Evolutionary conservation across 2,797 vertebrate species (phyloP).

Genomic region (Florisuga fusca): DNA sequence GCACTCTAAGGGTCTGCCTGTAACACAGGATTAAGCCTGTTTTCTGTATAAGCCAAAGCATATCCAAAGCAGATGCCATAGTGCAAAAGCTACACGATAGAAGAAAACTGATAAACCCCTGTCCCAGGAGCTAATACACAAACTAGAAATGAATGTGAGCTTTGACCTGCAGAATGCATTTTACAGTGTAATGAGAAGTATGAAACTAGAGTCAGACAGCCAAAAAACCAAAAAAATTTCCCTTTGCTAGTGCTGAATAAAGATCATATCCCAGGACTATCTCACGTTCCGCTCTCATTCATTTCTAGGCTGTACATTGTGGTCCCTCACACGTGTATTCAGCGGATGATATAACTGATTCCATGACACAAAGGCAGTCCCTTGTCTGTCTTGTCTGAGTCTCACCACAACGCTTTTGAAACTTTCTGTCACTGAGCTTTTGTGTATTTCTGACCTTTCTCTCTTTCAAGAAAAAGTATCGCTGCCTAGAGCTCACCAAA

Average conservation of each 20-base stretch:
- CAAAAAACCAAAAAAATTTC: background rate
- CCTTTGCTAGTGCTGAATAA: background rate
- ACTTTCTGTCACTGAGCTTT: background rate
- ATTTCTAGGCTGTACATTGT: accelerated
- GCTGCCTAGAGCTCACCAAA: background rate
- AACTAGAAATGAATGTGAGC: background rate
- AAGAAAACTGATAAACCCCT: background rate
- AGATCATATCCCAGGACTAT: background rate
- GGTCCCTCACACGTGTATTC: accelerated
- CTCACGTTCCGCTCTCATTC: background rate
- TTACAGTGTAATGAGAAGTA: background rate
- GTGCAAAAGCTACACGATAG: background rate
- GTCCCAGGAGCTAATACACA: background rate
- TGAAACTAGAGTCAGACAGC: background rate
- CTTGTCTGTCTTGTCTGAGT: background rate
- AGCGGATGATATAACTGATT: background rate
- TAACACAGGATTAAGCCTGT: background rate
- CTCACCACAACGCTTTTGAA: background rate
- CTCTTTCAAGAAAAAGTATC: background rate
- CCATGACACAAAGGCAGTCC: background rate
- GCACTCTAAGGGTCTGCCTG: background rate
- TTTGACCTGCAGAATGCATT: background rate
- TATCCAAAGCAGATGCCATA: background rate
- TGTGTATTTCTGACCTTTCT: background rate
- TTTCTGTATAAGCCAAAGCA: background rate